A percentile compares a stretch with the other conserved stretches of the same genome.
Evolutionary conservation across 2,797 vertebrate species (phyloP).

Genomic region (Antrozous pallidus): DNA sequence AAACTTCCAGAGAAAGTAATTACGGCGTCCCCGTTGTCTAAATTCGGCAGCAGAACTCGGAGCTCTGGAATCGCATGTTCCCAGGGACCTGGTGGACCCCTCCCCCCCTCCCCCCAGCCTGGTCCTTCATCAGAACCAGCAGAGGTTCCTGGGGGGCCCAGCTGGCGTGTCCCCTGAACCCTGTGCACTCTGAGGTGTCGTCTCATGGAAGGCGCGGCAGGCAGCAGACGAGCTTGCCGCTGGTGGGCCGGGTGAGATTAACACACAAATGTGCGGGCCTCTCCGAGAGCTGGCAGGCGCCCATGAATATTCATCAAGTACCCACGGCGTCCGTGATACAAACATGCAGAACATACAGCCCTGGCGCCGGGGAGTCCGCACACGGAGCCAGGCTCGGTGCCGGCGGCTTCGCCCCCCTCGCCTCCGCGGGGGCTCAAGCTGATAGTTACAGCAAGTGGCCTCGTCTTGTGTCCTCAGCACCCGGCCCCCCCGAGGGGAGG

Average conservation of each 20-base stretch:
- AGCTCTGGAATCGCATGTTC: constrained; percentile 74
- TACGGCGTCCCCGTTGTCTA: constrained; percentile 80
- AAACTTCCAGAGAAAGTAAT: constrained; percentile 85
- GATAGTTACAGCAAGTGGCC: not conserved
- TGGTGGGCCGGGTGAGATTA: not conserved
- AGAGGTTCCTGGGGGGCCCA: not conserved
- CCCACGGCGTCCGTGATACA: fast-evolving
- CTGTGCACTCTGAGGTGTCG: not conserved
- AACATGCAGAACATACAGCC: not conserved
- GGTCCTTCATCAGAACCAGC: constrained; percentile 61
- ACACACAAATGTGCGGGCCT: not conserved
- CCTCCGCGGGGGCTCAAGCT: not conserved
- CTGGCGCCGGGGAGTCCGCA: not conserved
- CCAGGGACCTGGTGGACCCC: constrained; percentile 71
- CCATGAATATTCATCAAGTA: constrained; percentile 47
- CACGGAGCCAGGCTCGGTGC: no score
- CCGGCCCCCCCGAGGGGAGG: fast-evolving
- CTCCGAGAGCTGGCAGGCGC: not conserved
- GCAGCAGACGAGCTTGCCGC: constrained; percentile 43
- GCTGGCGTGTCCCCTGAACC: not conserved
- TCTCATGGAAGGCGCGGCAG: constrained; percentile 48
- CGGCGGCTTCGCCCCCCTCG: not conserved
- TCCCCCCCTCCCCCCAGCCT: constrained; percentile 71
- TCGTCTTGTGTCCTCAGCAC: fast-evolving
- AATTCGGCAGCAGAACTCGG: constrained; percentile 72